These are phyloP conservation scores for Parotia lawesii DNA, from an alignment of 2,113 vertebrate genomes.

Conservation along the genomic window DNA sequence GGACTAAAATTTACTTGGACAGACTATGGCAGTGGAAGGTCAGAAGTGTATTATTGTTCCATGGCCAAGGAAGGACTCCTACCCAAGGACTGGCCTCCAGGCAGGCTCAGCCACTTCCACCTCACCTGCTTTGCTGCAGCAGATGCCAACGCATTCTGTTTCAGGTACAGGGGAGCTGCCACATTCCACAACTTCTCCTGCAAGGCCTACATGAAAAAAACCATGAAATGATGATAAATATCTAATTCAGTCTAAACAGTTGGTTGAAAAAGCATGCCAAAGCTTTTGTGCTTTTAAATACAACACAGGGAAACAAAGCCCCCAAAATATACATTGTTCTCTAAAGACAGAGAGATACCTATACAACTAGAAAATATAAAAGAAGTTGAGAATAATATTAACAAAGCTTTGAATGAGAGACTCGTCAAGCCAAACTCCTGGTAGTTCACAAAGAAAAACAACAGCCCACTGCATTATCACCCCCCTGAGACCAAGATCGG, in stretches of 20 bases:
- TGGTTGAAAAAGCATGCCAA: neutral
- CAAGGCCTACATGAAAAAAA: conserved; percentile 77
- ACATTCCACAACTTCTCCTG: conserved; percentile 95
- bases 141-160: conserved; percentile 88
- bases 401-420: neutral
- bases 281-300: neutral
- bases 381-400: neutral
- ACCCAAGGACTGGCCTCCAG: neutral
- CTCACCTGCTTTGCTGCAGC: conserved; percentile 88
- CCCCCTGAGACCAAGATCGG: neutral
- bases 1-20: neutral
- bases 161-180: conserved; percentile 89
- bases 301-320: neutral
- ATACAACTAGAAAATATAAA: neutral
- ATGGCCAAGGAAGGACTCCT: neutral
- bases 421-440: neutral
- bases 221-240: neutral
- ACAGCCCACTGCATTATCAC: neutral
- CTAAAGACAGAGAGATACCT: neutral
- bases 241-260: neutral
- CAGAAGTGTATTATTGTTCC: fast-evolving
- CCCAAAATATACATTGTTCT: neutral
- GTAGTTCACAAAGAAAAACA: neutral
- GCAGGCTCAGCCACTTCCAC: neutral
- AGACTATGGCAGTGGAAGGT: neutral